Conservation (phyloP, 1,140 invertebrate genomes). For the Leptinotarsa undecemlineata region DNA sequence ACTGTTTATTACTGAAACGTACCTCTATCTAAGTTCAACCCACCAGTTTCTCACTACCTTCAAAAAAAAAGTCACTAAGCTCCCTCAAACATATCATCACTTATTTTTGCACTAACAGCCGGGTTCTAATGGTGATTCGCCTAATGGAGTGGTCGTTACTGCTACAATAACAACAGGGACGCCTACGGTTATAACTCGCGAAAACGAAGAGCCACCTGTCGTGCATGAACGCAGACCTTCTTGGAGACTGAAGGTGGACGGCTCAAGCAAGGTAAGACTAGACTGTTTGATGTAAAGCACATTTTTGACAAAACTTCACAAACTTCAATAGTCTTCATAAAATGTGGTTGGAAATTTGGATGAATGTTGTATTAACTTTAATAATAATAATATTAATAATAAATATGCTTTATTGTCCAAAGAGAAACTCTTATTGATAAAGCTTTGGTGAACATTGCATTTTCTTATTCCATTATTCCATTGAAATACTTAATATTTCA, state of each 20-base stretch:
- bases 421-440: no score
- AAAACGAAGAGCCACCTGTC: slow-evolving; percentile 20
- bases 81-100: background rate
- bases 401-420: no score
- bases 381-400: no score
- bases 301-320: background rate
- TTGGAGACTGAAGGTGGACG: slow-evolving; percentile 86
- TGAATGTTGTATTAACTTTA: no score
- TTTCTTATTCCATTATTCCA: no score
- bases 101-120: slow-evolving; percentile 18
- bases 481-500: no score
- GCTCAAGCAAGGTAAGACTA: slow-evolving; percentile 72
- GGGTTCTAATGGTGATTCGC: slow-evolving; percentile 36
- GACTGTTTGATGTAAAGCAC: slow-evolving; percentile 26
- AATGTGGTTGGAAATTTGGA: no score
- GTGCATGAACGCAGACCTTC: slow-evolving; percentile 78
- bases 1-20: no score
- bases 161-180: slow-evolving; percentile 63
- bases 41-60: background rate
- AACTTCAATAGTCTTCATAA: no score
- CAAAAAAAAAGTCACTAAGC: background rate
- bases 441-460: no score
- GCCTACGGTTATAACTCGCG: slow-evolving; percentile 47
- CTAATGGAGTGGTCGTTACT: slow-evolving; percentile 58
- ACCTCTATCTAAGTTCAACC: no score